Percentiles rank a stretch among this genome's conserved stretches.
These are phyloP conservation scores for Labeo catla DNA, from an alignment of 2,113 vertebrate species.

Conservation along the genomic window DNA sequence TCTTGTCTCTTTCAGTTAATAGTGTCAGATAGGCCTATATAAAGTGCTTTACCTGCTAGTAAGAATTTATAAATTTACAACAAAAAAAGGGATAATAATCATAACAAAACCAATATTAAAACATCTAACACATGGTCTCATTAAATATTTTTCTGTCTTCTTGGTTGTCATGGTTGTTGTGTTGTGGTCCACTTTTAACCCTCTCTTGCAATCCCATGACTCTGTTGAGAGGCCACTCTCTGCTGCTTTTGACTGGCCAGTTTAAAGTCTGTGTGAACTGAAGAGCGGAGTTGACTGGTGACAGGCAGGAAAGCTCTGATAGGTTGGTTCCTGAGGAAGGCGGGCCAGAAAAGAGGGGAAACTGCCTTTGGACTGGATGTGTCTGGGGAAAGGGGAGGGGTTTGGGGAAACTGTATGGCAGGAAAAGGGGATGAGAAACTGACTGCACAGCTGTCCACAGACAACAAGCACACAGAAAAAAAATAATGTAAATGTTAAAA, in stretches of 20 bases:
- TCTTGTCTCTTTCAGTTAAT: neutral
- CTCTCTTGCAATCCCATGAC: conserved; percentile 36
- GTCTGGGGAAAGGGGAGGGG: conserved; percentile 56
- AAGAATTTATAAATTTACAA: neutral
- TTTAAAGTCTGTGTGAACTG: conserved; percentile 40
- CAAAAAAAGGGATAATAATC: neutral
- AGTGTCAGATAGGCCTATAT: neutral
- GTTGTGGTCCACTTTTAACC: conserved; percentile 19
- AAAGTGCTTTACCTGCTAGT: neutral
- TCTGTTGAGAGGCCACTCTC: conserved; percentile 59
- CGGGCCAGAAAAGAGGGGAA: conserved; percentile 58
- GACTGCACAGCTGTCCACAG: conserved; percentile 63
- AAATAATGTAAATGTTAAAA: neutral
- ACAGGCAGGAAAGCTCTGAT: conserved; percentile 59
- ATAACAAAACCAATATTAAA: neutral
- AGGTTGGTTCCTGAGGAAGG: conserved; percentile 51
- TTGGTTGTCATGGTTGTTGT: conserved; percentile 8
- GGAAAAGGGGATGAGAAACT: conserved; percentile 65
- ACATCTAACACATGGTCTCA: neutral
- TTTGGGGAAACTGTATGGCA: conserved; percentile 71
- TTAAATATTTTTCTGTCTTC: neutral
- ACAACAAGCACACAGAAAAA: conserved; percentile 15
- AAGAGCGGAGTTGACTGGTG: conserved; percentile 36
- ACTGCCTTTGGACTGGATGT: conserved; percentile 56
- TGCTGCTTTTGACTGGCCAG: conserved; percentile 58